phyloP scores from a whole-genome alignment of 2,797 vertebrate genomes.

The Rachycentron canadum region DNA sequence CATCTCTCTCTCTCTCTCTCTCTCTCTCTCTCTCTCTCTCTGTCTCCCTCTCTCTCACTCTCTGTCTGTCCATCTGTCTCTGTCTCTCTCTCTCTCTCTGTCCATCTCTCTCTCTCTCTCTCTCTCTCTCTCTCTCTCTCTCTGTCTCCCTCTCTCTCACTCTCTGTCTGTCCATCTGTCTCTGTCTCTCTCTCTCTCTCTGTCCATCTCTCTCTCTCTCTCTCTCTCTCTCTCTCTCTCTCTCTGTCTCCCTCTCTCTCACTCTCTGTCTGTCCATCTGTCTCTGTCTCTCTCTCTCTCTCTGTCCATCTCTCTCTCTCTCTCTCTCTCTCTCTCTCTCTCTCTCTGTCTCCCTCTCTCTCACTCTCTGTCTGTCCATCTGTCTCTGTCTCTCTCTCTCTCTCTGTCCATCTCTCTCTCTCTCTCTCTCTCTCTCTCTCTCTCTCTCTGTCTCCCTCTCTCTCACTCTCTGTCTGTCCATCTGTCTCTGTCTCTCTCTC shows the following conservation, averaged over 20 bases:
- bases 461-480: background rate
- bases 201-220: background rate
- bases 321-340: too few species aligned
- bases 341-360: too few species aligned
- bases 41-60: background rate
- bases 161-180: background rate
- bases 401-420: background rate
- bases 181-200: background rate
- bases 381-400: background rate
- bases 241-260: too few species aligned
- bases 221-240: too few species aligned
- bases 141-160: background rate
- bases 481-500: background rate
- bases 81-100: background rate
- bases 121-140: too few species aligned
- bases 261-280: background rate
- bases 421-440: too few species aligned
- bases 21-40: too few species aligned
- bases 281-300: background rate
- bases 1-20: too few species aligned
- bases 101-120: background rate
- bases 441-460: too few species aligned
- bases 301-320: background rate
- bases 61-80: background rate
- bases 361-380: background rate